Percentiles rank a stretch among this genome's conserved stretches.
phyloP scores from a whole-genome alignment of 2,888 invertebrate genomes.

The Cetonia aurata region DNA sequence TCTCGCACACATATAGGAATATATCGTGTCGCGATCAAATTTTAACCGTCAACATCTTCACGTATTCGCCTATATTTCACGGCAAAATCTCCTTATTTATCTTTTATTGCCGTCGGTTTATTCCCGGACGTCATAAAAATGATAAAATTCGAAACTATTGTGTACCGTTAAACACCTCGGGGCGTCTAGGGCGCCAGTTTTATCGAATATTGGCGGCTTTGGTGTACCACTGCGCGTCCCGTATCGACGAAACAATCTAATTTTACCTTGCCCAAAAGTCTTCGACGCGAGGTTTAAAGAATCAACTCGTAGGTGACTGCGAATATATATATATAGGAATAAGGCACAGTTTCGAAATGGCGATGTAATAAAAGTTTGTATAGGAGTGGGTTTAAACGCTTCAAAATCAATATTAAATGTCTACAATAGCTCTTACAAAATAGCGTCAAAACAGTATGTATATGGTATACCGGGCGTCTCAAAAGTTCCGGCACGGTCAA shows the following conservation, averaged over 20 bases:
- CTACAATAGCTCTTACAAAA: too few relatives aligned
- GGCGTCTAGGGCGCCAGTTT: not conserved
- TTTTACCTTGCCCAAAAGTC: not conserved
- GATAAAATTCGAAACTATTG: not conserved
- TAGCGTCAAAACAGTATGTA: too few relatives aligned
- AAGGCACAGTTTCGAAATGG: not conserved
- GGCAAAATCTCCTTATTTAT: slow-evolving; percentile 3
- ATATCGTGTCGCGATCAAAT: not conserved
- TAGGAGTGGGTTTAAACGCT: too few relatives aligned
- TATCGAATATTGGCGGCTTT: not conserved
- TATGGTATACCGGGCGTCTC: too few relatives aligned
- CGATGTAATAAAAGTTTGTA: not conserved
- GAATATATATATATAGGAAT: not conserved
- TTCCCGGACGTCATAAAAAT: slow-evolving; percentile 2
- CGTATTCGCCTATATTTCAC: not conserved
- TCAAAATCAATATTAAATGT: too few relatives aligned
- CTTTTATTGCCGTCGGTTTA: not conserved
- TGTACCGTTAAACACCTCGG: slow-evolving; percentile 2
- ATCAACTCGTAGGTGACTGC: not conserved
- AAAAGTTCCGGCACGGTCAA: too few relatives aligned
- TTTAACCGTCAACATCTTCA: slow-evolving; percentile 5
- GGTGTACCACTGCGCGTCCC: too few relatives aligned
- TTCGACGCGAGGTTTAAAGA: not conserved
- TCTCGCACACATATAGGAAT: not conserved
- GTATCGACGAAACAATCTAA: slow-evolving; percentile 7